Evolutionary conservation across 2,113 vertebrate species (phyloP), one percentile per base, ranked within the genome.

Genomic region (Eudyptes chrysolophus): DNA sequence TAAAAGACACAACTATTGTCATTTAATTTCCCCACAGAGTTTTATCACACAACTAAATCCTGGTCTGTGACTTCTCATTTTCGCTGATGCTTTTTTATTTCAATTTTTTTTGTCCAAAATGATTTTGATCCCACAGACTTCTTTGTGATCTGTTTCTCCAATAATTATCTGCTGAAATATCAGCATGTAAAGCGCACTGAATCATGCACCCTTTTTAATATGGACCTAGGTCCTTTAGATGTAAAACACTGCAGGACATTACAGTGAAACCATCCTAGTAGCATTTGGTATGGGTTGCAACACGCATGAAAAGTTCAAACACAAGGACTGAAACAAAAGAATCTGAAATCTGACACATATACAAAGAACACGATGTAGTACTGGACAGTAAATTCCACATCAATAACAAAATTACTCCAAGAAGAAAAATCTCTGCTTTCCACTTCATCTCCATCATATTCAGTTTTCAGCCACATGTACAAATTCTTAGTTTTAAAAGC

Each of bases 251-350:
- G 65, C 54, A 93, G 57, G 44, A 46, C 84, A 94, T 51, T 87
- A 57, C 42, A 70, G 51, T 7, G 51, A 58, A 94, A 91, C 42
- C 60, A 75, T 92, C 46, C 68, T 57, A 79, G 80, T n/a, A 96
- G 86, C 72, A 92, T 84, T 95, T 94, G 64, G 72, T 46, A 84
- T 29, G 27, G 42, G 29, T 62, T 94, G 94, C 79, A 97, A 58
- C 64, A 81, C 66, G 80, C 17, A 84, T 57, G 65, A 89, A 40
- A 94, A 90, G 85, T 94, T 94, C 88, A 95, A 93, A 90, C 70
- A 82, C 66, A 61, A 83, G 49, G 61, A 65, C 34, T 90, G 76
- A 92, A 95, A 95, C 52, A 79, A 76, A 79, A 94, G 83, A 88
- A 46, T 61, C 61, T 82, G 74, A 84, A 96, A 95, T 55, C 72